Base-by-base conservation (phyloP, 2,888 invertebrate species). In the Macaria notata region DNA sequence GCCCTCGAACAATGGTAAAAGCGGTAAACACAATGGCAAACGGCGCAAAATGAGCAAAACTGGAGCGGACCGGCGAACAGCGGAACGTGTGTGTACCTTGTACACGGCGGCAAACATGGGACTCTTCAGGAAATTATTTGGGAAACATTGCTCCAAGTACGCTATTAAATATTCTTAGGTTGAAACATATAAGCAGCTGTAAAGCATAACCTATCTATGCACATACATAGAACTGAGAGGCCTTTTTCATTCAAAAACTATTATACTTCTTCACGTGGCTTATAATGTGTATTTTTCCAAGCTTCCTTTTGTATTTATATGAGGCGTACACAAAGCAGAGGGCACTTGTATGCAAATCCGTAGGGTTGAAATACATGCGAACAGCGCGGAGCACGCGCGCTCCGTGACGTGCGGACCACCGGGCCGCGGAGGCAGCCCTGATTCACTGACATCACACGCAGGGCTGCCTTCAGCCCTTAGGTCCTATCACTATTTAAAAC, bases 1-100 rank as follows among this genome's bases (percentile, higher is more conserved):
- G 84, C 72, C 75, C 72, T 70, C 70, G 86, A 88, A 91, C 91
- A 91, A 91, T 89, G 91, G 90, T 88, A 85, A 88, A 82, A 77
- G 86, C 88, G 84, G 88, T 86, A 82, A 88, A 88, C 89, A 89
- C 86, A 89, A 89, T 88, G 88, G 81, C 75, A 76, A 79, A 77
- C 81, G 75, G 72, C 65, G 81, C 85, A 89, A 88, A 89, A 87
- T 79, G 85, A 89, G 75, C 84, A 87, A 86, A 81, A 85, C 69
- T 68, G 61, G 49, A 62, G 43, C 65, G 66, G 59, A 54, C 63
- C 62, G 56, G 46, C 46, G 63, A n/a, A n/a, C 58, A 49, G 54
- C 50, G 50, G 55, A 61, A 56, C 64, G 61, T 36, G 7, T 6
- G 33, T 36, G 7, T 36, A 36, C 3, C 7, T 1, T 19, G 19